A percentile compares a stretch with the other conserved stretches of the same genome.
Evolutionary conservation across 1,140 invertebrate genomes (phyloP).

Genomic region (Drosophila ironensis): DNA sequence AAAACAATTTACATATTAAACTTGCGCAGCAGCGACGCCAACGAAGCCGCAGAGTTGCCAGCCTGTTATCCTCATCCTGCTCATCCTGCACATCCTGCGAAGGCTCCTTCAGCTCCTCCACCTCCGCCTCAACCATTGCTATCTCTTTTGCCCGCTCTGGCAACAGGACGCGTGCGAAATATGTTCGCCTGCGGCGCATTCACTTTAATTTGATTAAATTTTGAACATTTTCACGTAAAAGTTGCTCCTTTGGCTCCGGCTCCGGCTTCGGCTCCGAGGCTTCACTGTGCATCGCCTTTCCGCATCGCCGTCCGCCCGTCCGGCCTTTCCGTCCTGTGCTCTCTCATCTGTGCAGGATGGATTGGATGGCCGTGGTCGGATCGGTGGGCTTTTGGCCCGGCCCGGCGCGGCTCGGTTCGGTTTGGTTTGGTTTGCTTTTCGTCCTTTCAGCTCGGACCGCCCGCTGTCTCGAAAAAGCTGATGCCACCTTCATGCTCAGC

Average conservation of each 20-base stretch:
- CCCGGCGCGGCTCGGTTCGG: slow-evolving; percentile 34
- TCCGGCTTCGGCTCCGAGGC: too few species aligned
- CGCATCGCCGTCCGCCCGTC: slow-evolving; percentile 25
- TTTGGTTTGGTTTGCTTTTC: slow-evolving; percentile 24
- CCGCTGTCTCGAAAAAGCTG: slow-evolving; percentile 50
- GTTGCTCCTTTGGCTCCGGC: slow-evolving; percentile 63
- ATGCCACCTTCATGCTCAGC: slow-evolving; percentile 60
- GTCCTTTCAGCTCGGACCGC: slow-evolving; percentile 27
- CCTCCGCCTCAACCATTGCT: neutral
- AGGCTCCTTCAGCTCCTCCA: neutral
- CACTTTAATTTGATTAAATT: slow-evolving; percentile 82
- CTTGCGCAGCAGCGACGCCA: slow-evolving; percentile 43
- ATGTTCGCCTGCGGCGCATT: slow-evolving; percentile 76
- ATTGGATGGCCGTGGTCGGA: slow-evolving; percentile 33
- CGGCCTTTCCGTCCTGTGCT: slow-evolving; percentile 16
- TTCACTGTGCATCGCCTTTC: slow-evolving; percentile 24
- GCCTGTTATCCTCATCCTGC: slow-evolving; percentile 40
- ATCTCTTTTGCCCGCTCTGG: slow-evolving; percentile 4
- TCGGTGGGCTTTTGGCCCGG: slow-evolving; percentile 25
- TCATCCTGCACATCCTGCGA: slow-evolving; percentile 23
- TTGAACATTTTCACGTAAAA: slow-evolving; percentile 81
- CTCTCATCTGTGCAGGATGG: slow-evolving; percentile 46
- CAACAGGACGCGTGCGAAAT: slow-evolving; percentile 66
- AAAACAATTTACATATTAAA: slow-evolving; percentile 81
- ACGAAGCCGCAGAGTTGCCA: slow-evolving; percentile 41